Conservation (phyloP, 2,797 vertebrate species). For the Pagetopsis macropterus region DNA sequence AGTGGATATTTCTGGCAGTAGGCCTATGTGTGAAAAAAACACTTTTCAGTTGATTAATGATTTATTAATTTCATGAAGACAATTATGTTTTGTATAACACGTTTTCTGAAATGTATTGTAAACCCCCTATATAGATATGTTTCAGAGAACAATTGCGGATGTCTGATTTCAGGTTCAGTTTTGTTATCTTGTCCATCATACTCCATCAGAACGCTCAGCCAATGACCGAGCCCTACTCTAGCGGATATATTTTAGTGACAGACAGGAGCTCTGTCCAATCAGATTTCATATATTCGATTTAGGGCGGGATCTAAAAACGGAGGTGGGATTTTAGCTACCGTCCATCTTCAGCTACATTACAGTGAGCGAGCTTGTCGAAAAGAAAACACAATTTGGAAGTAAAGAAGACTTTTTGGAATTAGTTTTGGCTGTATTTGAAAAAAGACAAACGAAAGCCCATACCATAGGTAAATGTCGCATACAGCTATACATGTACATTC, state of each 20-base stretch:
- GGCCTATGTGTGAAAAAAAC: too few relatives aligned
- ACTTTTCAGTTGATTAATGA: too few relatives aligned
- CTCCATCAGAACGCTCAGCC: slow-evolving; percentile 50
- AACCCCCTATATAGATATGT: neutral
- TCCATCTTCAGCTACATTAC: slow-evolving; percentile 88
- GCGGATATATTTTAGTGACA: slow-evolving; percentile 65
- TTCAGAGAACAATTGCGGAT: neutral
- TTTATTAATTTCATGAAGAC: too few relatives aligned
- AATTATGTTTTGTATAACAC: too few relatives aligned
- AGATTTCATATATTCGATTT: slow-evolving; percentile 46
- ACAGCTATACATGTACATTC: slow-evolving; percentile 68
- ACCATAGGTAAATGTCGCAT: slow-evolving; percentile 83
- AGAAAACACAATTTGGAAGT: slow-evolving; percentile 85
- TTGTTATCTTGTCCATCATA: slow-evolving; percentile 29
- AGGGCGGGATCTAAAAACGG: slow-evolving; percentile 61
- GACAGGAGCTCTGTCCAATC: slow-evolving; percentile 61
- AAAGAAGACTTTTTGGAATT: slow-evolving; percentile 82
- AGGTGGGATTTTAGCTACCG: slow-evolving; percentile 83
- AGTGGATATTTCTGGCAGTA: too few relatives aligned
- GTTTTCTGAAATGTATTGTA: too few relatives aligned
- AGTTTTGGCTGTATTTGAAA: slow-evolving; percentile 80
- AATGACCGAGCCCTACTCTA: slow-evolving; percentile 46
- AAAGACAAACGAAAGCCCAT: slow-evolving; percentile 82
- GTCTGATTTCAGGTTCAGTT: slow-evolving; percentile 4
- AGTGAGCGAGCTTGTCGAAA: slow-evolving; percentile 84